Evolutionary conservation across 2,113 vertebrate genomes (phyloP), one percentile per base, ranked within the genome.

Genomic region (Tichodroma muraria): DNA sequence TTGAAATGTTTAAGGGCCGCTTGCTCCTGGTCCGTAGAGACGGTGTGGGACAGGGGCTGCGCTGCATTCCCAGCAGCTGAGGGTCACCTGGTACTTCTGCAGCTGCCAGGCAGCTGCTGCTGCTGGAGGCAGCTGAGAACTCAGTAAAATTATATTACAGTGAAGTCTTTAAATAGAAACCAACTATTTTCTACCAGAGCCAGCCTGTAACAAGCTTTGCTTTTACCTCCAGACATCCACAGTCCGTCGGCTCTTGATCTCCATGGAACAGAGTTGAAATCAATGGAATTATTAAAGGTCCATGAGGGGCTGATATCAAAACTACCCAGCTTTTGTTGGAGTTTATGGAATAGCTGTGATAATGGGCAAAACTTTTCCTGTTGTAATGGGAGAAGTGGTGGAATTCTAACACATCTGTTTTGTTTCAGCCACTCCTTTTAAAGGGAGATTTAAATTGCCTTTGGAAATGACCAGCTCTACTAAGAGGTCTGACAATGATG

Each of bases 401-500:
- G 28, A 61, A 53, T 80, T 83, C 21, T 93, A 38, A 78, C 19
- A 10, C 21, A 30, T 66, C 27, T 89, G 30, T 33, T 86, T 66
- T 96, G n/a, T 80, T 96, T 80, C 95, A 98, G 98, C 97, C 89
- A 88, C 97, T 81, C 92, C 96, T 92, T 96, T 23, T 56, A 98
- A 96, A 93, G 60, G 60, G 50, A 98, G 97, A 96, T 75, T 88
- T 89, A 99, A 98, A 91, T 94, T 97, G 56, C 97, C 98, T 65
- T 94, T 98, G 90, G 94, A 98, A 95, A 98, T 98, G 97, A 96
- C 88, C 27, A 97, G 82, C 63, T 98, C 98, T 82, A 47, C 94
- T 84, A 97, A 97, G 91, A 97, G 52, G 79, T 88, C 91, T 65
- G 90, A 38, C 40, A n/a, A 9, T 47, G 87, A 49, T 56, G 35